Evolutionary conservation across 2,888 invertebrate genomes (phyloP), one percentile per base, ranked within the genome.

Genomic region (Drosophila recens): DNA sequence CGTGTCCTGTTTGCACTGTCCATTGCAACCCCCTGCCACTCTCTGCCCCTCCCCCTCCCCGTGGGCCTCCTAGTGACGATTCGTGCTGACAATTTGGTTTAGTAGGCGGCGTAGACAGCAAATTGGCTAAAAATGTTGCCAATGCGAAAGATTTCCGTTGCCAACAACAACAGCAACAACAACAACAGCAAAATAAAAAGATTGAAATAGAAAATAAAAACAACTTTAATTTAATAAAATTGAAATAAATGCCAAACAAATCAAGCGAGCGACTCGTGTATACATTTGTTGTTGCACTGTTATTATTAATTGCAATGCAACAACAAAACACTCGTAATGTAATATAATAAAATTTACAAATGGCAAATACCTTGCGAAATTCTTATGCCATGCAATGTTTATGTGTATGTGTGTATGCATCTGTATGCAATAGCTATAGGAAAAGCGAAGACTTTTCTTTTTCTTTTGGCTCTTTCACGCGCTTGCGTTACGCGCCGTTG

Each of bases 381-480:
- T 23, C 13, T 38, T 34, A 40, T 53, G 23, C 38, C 38, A 27
- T 48, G 46, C 33, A 45, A 56, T 48, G 33, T 13, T 13, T 3
- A 15, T 9, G 9, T 15, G 3, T 30, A 67, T 61, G 51, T 42
- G 9, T 40, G 40, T 40, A 15, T 15, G 23, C 6, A 8, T 27
- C 13, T 23, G 42, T 43, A 4, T 13, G 46, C 36, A 48, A 34
- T 51, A 43, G 54, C 17, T 40, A 59, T 40, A 59, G 20, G 49
- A 59, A 53, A 75, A 62, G 58, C 45, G 30, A 38, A 62, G 33
- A 45, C 78, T 33, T 48, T 51, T 51, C 2, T 48, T 80, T 80
- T 83, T n/a, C n/a, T n/a, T n/a, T 83, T 87, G 85, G 75, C 85
- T 72, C 69, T 87, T 87, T 74, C 77, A 77, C 79, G 88, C 80